These are phyloP conservation scores for Ischnura elegans DNA, from an alignment of 2,888 invertebrate genomes.

Conservation along the genomic window DNA sequence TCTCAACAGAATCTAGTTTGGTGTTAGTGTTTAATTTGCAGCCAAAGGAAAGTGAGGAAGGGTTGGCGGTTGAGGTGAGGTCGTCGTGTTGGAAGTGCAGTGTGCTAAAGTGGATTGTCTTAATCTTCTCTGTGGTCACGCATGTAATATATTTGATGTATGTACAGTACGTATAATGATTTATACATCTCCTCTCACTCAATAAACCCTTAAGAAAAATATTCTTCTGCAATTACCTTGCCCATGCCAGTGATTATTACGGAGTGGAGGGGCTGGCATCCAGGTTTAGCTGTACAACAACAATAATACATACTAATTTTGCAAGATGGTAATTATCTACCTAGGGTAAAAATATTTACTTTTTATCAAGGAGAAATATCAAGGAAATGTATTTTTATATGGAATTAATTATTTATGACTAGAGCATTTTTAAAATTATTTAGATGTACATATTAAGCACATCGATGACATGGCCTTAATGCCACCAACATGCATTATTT, in stretches of 20 bases:
- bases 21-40: constrained; percentile 43
- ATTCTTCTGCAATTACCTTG: constrained; percentile 52
- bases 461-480: constrained; percentile 67
- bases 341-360: constrained; percentile 60
- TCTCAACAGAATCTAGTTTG: constrained; percentile 28
- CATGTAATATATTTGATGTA: constrained; percentile 62
- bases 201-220: constrained; percentile 45
- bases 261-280: constrained; percentile 27
- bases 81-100: constrained; percentile 35
- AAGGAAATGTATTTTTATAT: constrained; percentile 67
- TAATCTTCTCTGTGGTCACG: constrained; percentile 60
- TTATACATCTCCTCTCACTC: constrained; percentile 64
- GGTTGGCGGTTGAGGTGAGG: constrained; percentile 17
- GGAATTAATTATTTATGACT: constrained; percentile 60
- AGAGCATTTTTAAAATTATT: constrained; percentile 66
- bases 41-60: background rate
- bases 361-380: constrained; percentile 55
- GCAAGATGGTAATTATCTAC: constrained; percentile 61
- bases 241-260: constrained; percentile 27
- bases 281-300: constrained; percentile 54
- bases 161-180: constrained; percentile 59
- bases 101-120: constrained; percentile 23
- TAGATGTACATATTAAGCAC: constrained; percentile 67
- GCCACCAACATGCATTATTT: constrained; percentile 64
- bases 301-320: constrained; percentile 63